Conservation (phyloP, 1,140 invertebrate genomes). For the Dolichoris vasculosae region DNA sequence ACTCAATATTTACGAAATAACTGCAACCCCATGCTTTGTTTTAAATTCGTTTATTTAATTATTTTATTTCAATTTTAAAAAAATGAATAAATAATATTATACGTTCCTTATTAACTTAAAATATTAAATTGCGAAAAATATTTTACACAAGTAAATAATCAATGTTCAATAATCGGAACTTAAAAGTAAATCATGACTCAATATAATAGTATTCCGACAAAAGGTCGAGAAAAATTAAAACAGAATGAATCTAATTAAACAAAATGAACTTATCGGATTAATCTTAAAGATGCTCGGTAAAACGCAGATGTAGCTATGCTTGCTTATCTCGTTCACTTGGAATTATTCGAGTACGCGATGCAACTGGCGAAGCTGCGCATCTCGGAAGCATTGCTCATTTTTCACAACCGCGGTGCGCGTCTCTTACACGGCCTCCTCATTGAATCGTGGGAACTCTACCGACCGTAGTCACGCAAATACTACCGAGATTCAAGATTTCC, state of each 20-base stretch:
- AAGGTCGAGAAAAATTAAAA: neutral
- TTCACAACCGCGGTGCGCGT: neutral
- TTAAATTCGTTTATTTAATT: too few relatives aligned
- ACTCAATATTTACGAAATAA: neutral
- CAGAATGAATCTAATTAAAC: constrained; percentile 19
- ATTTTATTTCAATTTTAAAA: too few relatives aligned
- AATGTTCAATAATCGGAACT: too few relatives aligned
- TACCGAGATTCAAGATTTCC: constrained; percentile 41
- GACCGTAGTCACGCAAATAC: neutral
- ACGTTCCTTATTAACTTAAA: too few relatives aligned
- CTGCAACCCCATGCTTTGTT: too few relatives aligned
- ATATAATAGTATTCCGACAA: neutral
- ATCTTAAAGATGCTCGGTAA: neutral
- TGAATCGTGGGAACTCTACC: constrained; percentile 42
- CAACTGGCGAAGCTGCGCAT: constrained; percentile 17
- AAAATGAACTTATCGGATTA: constrained; percentile 9
- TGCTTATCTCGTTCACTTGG: neutral
- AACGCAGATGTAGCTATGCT: neutral
- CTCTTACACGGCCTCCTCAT: neutral
- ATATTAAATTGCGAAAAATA: too few relatives aligned
- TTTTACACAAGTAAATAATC: too few relatives aligned
- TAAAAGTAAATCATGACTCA: too few relatives aligned
- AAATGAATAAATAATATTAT: too few relatives aligned
- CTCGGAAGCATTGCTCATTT: constrained; percentile 37
- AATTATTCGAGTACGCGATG: constrained; percentile 11